Percentiles rank a stretch among this genome's conserved stretches.
phyloP scores from a whole-genome alignment of 2,113 vertebrate species.

The Todiramphus saurophagus region DNA sequence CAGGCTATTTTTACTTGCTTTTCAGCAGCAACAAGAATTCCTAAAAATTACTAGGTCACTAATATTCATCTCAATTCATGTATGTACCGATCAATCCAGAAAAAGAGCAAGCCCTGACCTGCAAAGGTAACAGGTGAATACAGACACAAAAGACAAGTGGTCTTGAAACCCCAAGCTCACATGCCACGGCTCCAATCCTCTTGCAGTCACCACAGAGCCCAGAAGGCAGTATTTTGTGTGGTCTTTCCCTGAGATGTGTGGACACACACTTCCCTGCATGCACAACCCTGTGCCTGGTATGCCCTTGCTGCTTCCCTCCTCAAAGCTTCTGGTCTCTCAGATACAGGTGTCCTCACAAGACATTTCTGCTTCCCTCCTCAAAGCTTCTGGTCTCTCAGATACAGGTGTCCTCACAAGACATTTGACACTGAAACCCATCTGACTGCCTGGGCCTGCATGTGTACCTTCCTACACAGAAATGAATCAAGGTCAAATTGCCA shows the following conservation, averaged over 20 bases:
- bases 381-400: neutral
- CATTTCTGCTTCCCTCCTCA: neutral
- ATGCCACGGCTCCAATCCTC: neutral
- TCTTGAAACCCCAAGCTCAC: neutral
- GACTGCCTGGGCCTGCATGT: accelerated
- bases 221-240: neutral
- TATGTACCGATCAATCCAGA: neutral
- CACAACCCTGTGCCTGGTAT: neutral
- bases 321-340: neutral
- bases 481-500: neutral
- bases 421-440: neutral
- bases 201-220: neutral
- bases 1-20: neutral
- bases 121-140: neutral
- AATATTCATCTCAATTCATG: neutral
- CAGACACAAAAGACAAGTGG: neutral
- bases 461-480: neutral
- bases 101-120: accelerated
- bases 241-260: neutral
- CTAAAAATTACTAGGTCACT: neutral
- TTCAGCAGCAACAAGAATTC: neutral
- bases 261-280: accelerated
- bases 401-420: neutral
- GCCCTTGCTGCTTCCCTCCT: neutral
- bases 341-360: neutral